Evolutionary conservation across 1,140 invertebrate species (phyloP), one percentile per base, ranked within the genome.

Genomic region (Asbolus verrucosus): DNA sequence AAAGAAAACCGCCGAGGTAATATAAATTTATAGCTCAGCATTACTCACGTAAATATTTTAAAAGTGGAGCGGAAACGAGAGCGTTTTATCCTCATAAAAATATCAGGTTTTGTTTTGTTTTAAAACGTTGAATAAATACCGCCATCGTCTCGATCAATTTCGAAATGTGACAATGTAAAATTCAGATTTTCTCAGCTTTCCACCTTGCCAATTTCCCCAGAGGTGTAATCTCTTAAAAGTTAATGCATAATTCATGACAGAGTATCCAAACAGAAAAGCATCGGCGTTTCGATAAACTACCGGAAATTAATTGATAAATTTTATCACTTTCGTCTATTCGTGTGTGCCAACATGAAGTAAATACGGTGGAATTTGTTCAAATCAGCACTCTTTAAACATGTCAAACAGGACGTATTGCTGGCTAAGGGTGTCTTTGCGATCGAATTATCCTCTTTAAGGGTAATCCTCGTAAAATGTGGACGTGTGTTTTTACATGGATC

Each of bases 21-120:
- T 54, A 54, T 54, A 54, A 54, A 54, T 54, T 54, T 54, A 54
- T 54, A 54, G 46, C 46, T n/a, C 46, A 1, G 27, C 46, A 54
- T 54, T 54, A 54, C 46, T 54, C 46, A 27, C 21, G 46, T 54
- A 54, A 54, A 54, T 54, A 27, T 54, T 54, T 54, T 27, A 54
- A 46, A 16, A 46, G 41, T 15, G 18, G 18, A 11, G 11, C 11
- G n/a, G 33, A 54, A 54, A 54, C 46, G 27, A 27, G 46, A 54
- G 19, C 21, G n/a, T 18, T 16, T 18, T 19, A 19, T 19, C 41
- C n/a, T 19, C 41, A 46, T 46, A 46, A 46, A 46, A 46, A 16
- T 46, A 46, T 46, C 41, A 19, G 21, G 14, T 46, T 46, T 46
- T 46, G 13, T n/a, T n/a, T 46, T 46, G n/a, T 16, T 16, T 19